Evolutionary conservation across 2,888 invertebrate genomes (phyloP).

Genomic region (Hoplodrina ambigua): DNA sequence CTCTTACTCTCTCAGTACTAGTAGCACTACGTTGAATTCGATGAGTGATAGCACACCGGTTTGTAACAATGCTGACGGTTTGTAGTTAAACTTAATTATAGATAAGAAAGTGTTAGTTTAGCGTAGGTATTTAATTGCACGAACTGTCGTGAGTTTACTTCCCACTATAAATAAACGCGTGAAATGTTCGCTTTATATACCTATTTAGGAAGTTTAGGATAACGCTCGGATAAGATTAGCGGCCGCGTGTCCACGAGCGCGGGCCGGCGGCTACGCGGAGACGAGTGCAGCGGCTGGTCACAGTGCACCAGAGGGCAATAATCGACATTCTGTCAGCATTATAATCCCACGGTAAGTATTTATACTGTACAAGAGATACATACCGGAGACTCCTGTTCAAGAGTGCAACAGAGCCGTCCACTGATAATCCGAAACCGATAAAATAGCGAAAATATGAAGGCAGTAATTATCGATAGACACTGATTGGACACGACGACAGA

Average conservation of each 20-base stretch:
- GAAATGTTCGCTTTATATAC: conserved; percentile 40
- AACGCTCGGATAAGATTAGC: conserved; percentile 53
- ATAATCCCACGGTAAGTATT: background rate
- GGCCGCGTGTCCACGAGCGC: background rate
- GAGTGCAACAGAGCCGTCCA: conserved; percentile 3
- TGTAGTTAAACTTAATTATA: conserved; percentile 13
- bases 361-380: background rate
- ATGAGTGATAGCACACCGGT: background rate
- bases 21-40: background rate
- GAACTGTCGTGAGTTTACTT: conserved; percentile 28
- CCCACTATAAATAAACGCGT: conserved; percentile 16
- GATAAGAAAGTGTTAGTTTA: conserved; percentile 11
- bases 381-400: background rate
- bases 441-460: conserved; percentile 26
- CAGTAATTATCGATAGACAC: conserved; percentile 34
- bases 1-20: background rate
- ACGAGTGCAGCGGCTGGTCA: conserved; percentile 13
- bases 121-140: conserved; percentile 11
- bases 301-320: background rate
- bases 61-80: background rate
- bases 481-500: conserved; percentile 13
- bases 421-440: conserved; percentile 47
- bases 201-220: conserved; percentile 27
- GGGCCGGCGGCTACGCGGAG: background rate
- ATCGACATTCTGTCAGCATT: background rate